Base-by-base conservation (phyloP, 2,797 vertebrate species). In the Sebastes cheni region DNA sequence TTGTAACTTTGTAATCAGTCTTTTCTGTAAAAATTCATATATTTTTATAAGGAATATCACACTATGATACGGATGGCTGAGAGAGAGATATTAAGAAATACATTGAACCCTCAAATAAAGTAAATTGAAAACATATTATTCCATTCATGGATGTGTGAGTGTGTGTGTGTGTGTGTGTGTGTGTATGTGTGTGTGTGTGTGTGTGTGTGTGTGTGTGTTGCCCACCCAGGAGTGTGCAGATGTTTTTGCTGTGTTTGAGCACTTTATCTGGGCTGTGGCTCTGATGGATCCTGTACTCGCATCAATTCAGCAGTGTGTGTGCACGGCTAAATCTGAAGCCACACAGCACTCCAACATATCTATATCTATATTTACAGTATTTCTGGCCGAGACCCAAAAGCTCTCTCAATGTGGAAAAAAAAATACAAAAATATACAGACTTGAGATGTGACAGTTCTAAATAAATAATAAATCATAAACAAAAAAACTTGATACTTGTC, bases 21-120 rank as follows among this genome's bases (percentile, higher is more conserved):
- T 94, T 92, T 95, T 94, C 90, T 94, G 95, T 95, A 95, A 96
- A 96, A 96, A 95, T 92, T 93, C 93, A 94, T 95, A 95, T 95
- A 95, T 93, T 95, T 62, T 93, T 92, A 94, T 95, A 90, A 95
- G 94, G 94, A 95, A 94, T 95, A 95, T 95, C 95, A 96, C 95
- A 94, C 93, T 95, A 95, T 93, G 93, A 94, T 94, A 95, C 91
- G 93, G 92, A 95, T 95, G 94, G 94, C 94, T 95, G 94, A 95
- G 95, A 94, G 93, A 93, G 91, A 93, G 91, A 93, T 90, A 93
- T 92, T 95, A 95, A 93, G 92, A 95, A 95, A 96, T 93, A 96
- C 94, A 95, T 88, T 92, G 89, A 94, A 94, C 91, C 90, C 91
- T 93, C 90, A 91, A 94, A 93, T 81, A 92, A 95, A 93, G 78